Evolutionary conservation across 2,113 vertebrate species (phyloP).

Genomic region (Puma concolor): DNA sequence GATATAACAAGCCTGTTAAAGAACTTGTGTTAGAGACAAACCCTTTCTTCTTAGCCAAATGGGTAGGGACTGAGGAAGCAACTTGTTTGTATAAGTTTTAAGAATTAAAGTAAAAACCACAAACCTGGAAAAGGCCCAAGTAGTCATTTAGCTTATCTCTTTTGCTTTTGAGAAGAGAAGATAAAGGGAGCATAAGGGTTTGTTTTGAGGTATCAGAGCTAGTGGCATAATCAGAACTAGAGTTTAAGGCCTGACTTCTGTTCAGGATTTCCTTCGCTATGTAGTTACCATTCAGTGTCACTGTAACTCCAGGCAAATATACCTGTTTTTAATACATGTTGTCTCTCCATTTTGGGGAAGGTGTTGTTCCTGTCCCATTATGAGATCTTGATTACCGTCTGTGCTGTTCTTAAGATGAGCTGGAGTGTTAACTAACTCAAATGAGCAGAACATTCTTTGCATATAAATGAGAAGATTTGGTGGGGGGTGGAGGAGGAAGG

Average conservation of each 20-base stretch:
- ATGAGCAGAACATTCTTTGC: background rate
- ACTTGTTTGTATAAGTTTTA: conserved; percentile 4
- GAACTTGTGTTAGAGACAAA: accelerated
- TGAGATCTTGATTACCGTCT: background rate
- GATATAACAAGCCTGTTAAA: background rate
- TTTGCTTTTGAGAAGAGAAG: conserved; percentile 43
- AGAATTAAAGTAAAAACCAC: conserved; percentile 18
- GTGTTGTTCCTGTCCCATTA: background rate
- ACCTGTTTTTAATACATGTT: background rate
- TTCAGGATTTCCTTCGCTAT: conserved; percentile 20
- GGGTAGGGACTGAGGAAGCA: background rate
- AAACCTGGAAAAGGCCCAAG: background rate
- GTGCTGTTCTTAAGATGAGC: background rate
- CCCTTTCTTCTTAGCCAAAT: background rate
- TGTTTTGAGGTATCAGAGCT: background rate
- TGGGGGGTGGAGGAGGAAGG: background rate
- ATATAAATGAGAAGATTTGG: conserved; percentile 43
- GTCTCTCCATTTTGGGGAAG: background rate
- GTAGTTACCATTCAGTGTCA: background rate
- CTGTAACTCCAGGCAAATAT: background rate
- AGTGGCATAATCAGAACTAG: background rate
- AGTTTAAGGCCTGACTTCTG: background rate
- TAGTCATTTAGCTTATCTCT: background rate
- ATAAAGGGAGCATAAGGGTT: background rate
- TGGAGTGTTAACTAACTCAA: background rate